phyloP scores from a whole-genome alignment of 2,113 vertebrate species.

The Enhydra lutris region DNA sequence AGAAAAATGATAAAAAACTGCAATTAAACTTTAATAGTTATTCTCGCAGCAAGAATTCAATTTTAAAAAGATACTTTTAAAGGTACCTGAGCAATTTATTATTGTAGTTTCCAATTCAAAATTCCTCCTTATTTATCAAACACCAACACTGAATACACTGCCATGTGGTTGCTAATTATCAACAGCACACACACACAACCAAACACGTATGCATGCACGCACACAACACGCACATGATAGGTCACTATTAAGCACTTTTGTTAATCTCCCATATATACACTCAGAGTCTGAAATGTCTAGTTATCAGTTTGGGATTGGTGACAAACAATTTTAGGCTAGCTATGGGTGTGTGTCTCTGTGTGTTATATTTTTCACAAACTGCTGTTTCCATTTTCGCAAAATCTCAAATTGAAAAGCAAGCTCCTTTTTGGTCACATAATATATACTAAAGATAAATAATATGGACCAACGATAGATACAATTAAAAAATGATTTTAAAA shows the following conservation, averaged over 20 bases:
- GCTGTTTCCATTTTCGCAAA: conserved; percentile 20
- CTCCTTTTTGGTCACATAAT: not conserved
- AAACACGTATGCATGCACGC: not conserved
- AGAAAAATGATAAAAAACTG: conserved; percentile 60
- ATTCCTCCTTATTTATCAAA: conserved; percentile 46
- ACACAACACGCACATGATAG: not conserved
- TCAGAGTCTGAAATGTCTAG: not conserved
- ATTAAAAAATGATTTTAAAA: not conserved
- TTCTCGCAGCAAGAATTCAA: conserved; percentile 52
- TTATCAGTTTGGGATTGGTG: not conserved
- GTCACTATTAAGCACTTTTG: not conserved
- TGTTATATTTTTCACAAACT: not conserved
- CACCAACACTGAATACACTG: not conserved
- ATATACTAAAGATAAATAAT: not conserved
- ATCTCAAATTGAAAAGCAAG: conserved; percentile 4
- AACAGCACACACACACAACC: not conserved
- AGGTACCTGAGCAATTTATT: conserved; percentile 32
- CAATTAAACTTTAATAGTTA: conserved; percentile 56
- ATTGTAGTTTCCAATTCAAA: not conserved
- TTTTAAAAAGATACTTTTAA: conserved; percentile 57
- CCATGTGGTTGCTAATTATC: not conserved
- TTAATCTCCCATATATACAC: not conserved
- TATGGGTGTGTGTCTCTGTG: not conserved
- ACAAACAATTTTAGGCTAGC: conserved; percentile 18
- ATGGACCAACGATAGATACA: not conserved